phyloP scores from a whole-genome alignment of 2,888 invertebrate genomes.

The Thera britannica region DNA sequence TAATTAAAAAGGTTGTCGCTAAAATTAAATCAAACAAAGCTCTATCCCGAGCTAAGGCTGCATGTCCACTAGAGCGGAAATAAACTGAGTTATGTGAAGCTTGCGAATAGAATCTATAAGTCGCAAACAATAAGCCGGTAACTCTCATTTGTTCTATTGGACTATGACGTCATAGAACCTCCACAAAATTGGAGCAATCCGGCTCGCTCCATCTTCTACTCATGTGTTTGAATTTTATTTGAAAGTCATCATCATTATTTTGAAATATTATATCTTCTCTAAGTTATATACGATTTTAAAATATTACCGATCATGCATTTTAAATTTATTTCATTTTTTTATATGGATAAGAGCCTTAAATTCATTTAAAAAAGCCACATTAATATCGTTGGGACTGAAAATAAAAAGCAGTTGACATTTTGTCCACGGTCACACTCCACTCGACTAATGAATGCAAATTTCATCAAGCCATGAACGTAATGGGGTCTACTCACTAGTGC shows the following conservation, averaged over 20 bases:
- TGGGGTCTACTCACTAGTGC: conserved; percentile 19
- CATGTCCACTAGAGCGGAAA: neutral
- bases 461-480: conserved; percentile 58
- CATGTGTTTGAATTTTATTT: too few species aligned
- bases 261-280: too few species aligned
- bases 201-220: too few species aligned
- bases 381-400: conserved; percentile 24
- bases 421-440: conserved; percentile 51
- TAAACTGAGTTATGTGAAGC: neutral
- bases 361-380: conserved; percentile 25
- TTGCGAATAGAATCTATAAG: neutral
- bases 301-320: too few species aligned
- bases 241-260: too few species aligned
- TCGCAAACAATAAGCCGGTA: too few species aligned
- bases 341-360: neutral
- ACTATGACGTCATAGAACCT: too few species aligned
- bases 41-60: conserved; percentile 3
- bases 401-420: conserved; percentile 46
- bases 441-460: conserved; percentile 79
- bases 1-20: too few species aligned
- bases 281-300: too few species aligned
- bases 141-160: too few species aligned
- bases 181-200: too few species aligned
- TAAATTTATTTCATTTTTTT: too few species aligned
- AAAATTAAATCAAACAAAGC: conserved; percentile 17